Evolutionary conservation across 2,888 invertebrate genomes (phyloP), one percentile per base, ranked within the genome.

Genomic region (Geotrupes spiniger): DNA sequence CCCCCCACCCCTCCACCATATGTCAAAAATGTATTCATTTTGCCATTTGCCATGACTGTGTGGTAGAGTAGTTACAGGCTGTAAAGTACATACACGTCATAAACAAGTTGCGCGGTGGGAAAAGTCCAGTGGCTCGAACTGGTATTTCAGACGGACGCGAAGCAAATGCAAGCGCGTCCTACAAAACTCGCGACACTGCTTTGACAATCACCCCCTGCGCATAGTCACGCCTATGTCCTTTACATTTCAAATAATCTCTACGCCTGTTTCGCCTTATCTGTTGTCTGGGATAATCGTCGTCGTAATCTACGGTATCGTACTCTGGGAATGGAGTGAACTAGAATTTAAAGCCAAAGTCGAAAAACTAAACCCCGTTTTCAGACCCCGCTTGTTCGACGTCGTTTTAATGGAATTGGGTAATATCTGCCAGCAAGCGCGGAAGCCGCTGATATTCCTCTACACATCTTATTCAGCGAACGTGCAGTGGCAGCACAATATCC

Each of bases 381-480:
- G 53, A 38, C 58, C 66, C 1, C 54, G 62, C 8, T 41, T 64
- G 27, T 52, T 62, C 0, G 70, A 71, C 25, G 61, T 66, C 2
- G 41, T 68, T 2, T 56, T 78, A 33, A 64, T 77, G 41, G 70
- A 74, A 33, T 66, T 78, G 26, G 76, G 76, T 0, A 71, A 75
- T 1, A 71, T 77, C 6, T 77, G 76, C 46, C 74, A 75, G 48
- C 78, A 79, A 62, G 75, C 78, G 3, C 69, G 71, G 1, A 64
- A 72, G 25, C 69, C 74, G 0, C 64, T 78, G 10, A 78, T 80
- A 77, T 78, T 79, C 42, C 64, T 85, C 10, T 84, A 82, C 64
- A 80, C 82, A 0, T 80, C 84, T 0, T 85, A 83, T 62, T 80
- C 83, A 0, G 85, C 84, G 0, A 83, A 82, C 63, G 83, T 85